A percentile compares a stretch with the other conserved stretches of the same genome.
Evolutionary conservation across 2,113 vertebrate genomes (phyloP).

Genomic region (Pelecanoides urinatrix): DNA sequence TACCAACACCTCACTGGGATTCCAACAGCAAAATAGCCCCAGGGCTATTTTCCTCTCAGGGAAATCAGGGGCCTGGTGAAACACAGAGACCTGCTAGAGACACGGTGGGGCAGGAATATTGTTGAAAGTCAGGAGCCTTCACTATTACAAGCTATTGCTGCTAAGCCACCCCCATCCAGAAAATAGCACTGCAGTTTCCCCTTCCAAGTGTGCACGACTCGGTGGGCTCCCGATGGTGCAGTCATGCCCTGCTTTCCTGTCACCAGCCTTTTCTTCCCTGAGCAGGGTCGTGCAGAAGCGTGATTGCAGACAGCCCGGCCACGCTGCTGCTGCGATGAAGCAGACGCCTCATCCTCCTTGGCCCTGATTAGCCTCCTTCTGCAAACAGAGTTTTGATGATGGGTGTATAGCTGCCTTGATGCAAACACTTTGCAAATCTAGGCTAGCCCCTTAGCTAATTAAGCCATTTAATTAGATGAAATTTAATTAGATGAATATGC

Average conservation of each 20-base stretch:
- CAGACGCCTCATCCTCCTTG: neutral
- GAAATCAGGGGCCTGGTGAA: neutral
- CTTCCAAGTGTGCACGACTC: neutral
- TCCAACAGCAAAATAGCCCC: neutral
- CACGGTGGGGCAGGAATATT: neutral
- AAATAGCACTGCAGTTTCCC: neutral
- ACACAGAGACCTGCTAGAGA: neutral
- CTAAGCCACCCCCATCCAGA: neutral
- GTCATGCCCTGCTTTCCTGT: neutral
- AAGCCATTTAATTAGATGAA: conserved; percentile 42
- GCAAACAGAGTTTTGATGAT: neutral
- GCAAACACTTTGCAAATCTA: conserved; percentile 5
- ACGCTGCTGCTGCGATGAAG: neutral
- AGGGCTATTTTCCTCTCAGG: neutral
- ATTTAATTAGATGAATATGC: neutral
- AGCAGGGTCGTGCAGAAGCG: neutral
- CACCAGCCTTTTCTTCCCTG: neutral
- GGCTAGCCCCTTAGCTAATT: conserved; percentile 29
- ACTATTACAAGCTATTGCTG: neutral
- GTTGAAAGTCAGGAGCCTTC: neutral
- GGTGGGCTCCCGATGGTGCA: neutral
- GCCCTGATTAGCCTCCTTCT: neutral
- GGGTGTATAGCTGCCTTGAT: neutral
- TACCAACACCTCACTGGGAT: neutral
- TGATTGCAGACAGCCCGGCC: neutral